Base-by-base conservation (phyloP, 53 echinoderm and acorn worm genomes). In the Actinopyga echinites region DNA sequence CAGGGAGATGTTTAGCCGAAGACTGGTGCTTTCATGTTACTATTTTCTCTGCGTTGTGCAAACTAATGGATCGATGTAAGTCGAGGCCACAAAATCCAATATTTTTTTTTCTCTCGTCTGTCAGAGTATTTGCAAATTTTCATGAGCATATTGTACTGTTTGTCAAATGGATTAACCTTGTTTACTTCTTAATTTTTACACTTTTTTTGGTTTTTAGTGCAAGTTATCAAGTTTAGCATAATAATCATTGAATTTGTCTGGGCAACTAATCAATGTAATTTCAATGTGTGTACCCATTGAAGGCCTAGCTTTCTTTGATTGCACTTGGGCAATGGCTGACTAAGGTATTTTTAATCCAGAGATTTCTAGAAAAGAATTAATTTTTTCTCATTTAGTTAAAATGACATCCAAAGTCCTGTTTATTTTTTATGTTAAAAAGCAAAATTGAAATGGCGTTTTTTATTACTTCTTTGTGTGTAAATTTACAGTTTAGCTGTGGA, bases 261-360 rank as follows among this genome's bases (percentile, higher is more conserved):
- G 43, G 44, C n/a, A 45, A 71, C 28, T 63, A 69, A 42, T 42
- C n/a, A 37, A 37, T n/a, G 24, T 42, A 71, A 42, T 71, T 23
- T 71, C 44, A 24, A 42, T 71, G 40, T 71, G 21, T 55, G 42
- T 71, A 66, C 45, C 44, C 45, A 15, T 49, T 21, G 71, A 71
- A 71, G 45, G 71, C 71, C 40, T 42, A 43, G 71, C 42, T 71
- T 71, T 71, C 42, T 56, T 37, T 77, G 49, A 53, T 43, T 77
- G 54, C 54, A 45, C 29, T 29, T 77, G 28, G n/a, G 77, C 77
- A 77, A 55, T 77, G 49, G 28, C 28, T 77, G 56, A 55, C 23
- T 30, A 30, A 77, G 77, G 77, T 77, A 45, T 77, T 77, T n/a
- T 53, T 77, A 29, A 77, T 54, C 77, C 77, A 77, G 77, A 77